phyloP scores from a whole-genome alignment of 2,113 vertebrate genomes.

The Copsychus sechellarum region DNA sequence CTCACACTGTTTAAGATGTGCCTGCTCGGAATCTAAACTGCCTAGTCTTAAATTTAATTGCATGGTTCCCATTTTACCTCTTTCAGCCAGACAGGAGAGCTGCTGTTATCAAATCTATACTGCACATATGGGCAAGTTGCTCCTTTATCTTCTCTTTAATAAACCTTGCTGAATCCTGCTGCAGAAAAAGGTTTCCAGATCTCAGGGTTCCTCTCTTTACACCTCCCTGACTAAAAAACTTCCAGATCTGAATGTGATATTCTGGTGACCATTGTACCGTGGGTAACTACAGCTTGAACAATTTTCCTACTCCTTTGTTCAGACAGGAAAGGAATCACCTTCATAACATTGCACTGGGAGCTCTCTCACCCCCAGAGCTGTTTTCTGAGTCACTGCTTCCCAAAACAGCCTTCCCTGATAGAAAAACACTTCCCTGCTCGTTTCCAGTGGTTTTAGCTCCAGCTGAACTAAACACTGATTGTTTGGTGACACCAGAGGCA shows the following conservation, averaged over 20 bases:
- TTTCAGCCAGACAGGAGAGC: background rate
- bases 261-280: background rate
- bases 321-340: background rate
- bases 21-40: slow-evolving; percentile 13
- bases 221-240: background rate
- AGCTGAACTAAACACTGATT: accelerated
- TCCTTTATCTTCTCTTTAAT: slow-evolving; percentile 9
- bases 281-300: background rate
- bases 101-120: background rate
- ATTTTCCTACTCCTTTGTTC: background rate
- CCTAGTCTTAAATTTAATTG: slow-evolving; percentile 16
- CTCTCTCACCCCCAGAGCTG: background rate
- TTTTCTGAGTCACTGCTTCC: background rate
- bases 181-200: background rate
- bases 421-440: background rate
- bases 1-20: background rate
- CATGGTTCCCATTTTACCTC: background rate
- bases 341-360: background rate
- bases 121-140: background rate
- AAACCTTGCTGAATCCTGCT: background rate
- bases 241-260: background rate
- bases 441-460: background rate
- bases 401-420: background rate
- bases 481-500: background rate
- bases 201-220: background rate